These are phyloP conservation scores for Sinodicranocentrus sp. DNA, from an alignment of 2,888 invertebrate genomes.

Conservation along the genomic window DNA sequence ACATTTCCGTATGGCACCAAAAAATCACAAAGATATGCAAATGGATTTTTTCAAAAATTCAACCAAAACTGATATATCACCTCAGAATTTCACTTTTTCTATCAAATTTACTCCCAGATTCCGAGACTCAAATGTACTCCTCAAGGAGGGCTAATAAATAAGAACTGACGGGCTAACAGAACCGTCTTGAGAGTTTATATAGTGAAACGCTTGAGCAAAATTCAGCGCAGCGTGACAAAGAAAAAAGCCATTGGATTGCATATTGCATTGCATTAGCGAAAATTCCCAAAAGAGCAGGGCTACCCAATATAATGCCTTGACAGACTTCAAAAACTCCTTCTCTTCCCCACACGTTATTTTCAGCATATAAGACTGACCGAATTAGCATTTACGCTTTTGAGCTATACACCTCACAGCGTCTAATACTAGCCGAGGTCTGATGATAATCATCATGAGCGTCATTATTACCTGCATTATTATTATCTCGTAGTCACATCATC, in stretches of 20 bases:
- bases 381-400: constrained; percentile 29
- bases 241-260: constrained; percentile 34
- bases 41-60: no score
- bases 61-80: no score
- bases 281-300: constrained; percentile 27
- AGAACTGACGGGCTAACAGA: constrained; percentile 48
- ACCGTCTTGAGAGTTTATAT: constrained; percentile 46
- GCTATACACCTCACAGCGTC: constrained; percentile 43
- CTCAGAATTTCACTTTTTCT: constrained; percentile 2
- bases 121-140: background rate
- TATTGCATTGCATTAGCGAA: background rate
- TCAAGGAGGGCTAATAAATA: constrained; percentile 27
- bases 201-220: constrained; percentile 52
- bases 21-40: constrained; percentile 40
- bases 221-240: constrained; percentile 40
- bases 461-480: constrained; percentile 27
- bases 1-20: constrained; percentile 31
- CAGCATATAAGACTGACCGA: constrained; percentile 47
- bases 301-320: constrained; percentile 14
- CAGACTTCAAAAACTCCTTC: constrained; percentile 26
- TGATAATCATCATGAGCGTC: background rate
- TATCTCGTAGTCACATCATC: constrained; percentile 34
- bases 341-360: no score
- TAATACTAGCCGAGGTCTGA: background rate
- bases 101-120: background rate